phyloP scores from a whole-genome alignment of 2,888 invertebrate genomes.

The Trissolcus brochymenae region DNA sequence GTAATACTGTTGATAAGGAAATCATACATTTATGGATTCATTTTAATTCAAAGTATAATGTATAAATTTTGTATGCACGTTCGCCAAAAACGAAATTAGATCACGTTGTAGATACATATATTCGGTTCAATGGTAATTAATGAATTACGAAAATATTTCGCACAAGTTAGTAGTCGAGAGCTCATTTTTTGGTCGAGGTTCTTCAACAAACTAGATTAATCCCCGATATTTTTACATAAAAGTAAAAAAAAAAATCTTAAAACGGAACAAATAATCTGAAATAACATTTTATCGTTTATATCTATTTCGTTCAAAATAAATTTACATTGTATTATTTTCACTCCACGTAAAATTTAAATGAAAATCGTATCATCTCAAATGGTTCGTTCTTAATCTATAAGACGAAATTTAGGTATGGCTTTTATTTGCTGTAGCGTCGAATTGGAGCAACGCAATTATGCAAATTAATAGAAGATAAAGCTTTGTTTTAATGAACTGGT shows the following conservation, averaged over 20 bases:
- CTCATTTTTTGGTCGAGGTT: slow-evolving; percentile 5
- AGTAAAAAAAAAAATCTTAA: too few species aligned
- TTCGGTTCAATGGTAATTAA: slow-evolving; percentile 33
- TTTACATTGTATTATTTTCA: too few species aligned
- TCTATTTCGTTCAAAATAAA: too few species aligned
- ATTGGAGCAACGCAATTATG: slow-evolving; percentile 2
- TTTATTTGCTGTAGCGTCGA: not conserved
- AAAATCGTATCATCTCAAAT: not conserved
- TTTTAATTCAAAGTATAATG: slow-evolving; percentile 9
- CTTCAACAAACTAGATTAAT: too few species aligned
- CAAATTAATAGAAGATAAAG: slow-evolving; percentile 2
- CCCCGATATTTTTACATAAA: too few species aligned
- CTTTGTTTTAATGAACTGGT: not conserved
- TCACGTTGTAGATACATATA: slow-evolving; percentile 42
- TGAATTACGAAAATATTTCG: slow-evolving; percentile 18
- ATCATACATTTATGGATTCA: slow-evolving; percentile 13
- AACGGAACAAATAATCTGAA: too few species aligned
- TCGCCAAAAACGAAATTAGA: slow-evolving; percentile 43
- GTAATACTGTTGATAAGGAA: not conserved
- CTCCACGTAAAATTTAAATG: too few species aligned
- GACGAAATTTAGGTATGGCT: not conserved
- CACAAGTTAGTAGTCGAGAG: not conserved
- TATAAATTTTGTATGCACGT: slow-evolving; percentile 41
- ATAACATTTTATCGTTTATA: too few species aligned
- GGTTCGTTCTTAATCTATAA: slow-evolving; percentile 1